phyloP scores from a whole-genome alignment of 2,888 invertebrate species.

The Mechanitis mazaeus region DNA sequence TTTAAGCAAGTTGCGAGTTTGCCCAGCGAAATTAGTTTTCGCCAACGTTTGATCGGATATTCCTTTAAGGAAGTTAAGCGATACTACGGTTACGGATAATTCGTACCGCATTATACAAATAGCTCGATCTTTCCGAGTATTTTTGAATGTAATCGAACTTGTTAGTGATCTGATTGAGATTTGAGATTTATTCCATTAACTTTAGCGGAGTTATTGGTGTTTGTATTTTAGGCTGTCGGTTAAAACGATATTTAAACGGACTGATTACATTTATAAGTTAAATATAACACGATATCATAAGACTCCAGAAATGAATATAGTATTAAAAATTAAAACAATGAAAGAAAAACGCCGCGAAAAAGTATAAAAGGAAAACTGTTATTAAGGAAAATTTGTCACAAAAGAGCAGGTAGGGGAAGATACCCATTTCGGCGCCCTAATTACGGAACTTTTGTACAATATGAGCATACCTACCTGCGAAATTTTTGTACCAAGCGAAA shows the following conservation, averaged over 20 bases:
- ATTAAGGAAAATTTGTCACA: conserved; percentile 31
- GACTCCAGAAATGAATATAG: conserved; percentile 14
- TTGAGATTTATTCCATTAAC: conserved; percentile 20
- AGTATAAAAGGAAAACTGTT: conserved; percentile 28
- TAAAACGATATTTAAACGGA: neutral
- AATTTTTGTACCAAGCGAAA: conserved; percentile 29
- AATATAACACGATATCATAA: neutral
- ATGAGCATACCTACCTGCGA: conserved; percentile 28
- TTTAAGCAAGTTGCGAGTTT: conserved; percentile 66
- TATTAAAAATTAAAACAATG: conserved; percentile 27
- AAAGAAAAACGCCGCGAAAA: conserved; percentile 24
- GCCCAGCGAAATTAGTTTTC: conserved; percentile 72
- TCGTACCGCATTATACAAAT: conserved; percentile 50
- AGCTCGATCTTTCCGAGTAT: conserved; percentile 38
- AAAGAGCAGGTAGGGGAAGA: conserved; percentile 30
- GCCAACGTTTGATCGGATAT: conserved; percentile 71
- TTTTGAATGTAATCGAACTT: conserved; percentile 47
- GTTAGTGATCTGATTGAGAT: conserved; percentile 39
- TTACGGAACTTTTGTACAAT: conserved; percentile 32
- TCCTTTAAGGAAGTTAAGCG: conserved; percentile 68
- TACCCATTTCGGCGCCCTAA: conserved; percentile 31
- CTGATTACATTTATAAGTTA: neutral
- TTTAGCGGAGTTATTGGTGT: conserved; percentile 17
- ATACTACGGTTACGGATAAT: conserved; percentile 49
- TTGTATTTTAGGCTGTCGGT: neutral